Conservation (phyloP, 2,888 invertebrate species). For the Nomada ferruginata region DNA sequence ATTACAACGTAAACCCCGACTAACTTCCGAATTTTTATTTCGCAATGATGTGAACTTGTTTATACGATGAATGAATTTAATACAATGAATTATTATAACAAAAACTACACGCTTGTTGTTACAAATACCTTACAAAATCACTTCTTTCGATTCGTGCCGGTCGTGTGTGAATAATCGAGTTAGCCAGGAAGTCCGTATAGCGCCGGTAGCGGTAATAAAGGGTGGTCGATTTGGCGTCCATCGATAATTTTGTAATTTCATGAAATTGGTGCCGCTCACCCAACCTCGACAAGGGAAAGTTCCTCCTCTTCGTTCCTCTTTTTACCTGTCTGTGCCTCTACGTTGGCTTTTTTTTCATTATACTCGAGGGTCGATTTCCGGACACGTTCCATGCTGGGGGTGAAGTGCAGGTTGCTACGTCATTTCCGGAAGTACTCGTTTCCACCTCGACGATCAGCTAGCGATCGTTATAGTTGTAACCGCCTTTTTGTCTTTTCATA, state of each 20-base stretch:
- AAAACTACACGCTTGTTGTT: background rate
- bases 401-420: conserved; percentile 73
- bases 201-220: conserved; percentile 48
- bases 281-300: conserved; percentile 46
- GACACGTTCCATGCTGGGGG: conserved; percentile 74
- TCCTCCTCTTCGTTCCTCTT: conserved; percentile 32
- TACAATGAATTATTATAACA: too few species aligned
- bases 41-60: too few species aligned
- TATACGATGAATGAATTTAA: too few species aligned
- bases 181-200: conserved; percentile 48
- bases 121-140: background rate
- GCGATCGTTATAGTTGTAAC: conserved; percentile 44
- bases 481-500: conserved; percentile 19
- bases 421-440: conserved; percentile 78
- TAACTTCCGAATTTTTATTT: too few species aligned
- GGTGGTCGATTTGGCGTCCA: conserved; percentile 49
- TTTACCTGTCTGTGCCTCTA: conserved; percentile 8
- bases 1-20: too few species aligned
- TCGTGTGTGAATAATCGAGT: conserved; percentile 43
- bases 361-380: conserved; percentile 75
- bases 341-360: conserved; percentile 44
- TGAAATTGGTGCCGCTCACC: conserved; percentile 73
- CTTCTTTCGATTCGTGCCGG: conserved; percentile 30
- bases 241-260: conserved; percentile 74
- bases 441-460: conserved; percentile 44